Percentiles rank a stretch among this genome's conserved stretches.
Conservation (phyloP, 2,888 invertebrate species). For the Scaptomyza polygonia region DNA sequence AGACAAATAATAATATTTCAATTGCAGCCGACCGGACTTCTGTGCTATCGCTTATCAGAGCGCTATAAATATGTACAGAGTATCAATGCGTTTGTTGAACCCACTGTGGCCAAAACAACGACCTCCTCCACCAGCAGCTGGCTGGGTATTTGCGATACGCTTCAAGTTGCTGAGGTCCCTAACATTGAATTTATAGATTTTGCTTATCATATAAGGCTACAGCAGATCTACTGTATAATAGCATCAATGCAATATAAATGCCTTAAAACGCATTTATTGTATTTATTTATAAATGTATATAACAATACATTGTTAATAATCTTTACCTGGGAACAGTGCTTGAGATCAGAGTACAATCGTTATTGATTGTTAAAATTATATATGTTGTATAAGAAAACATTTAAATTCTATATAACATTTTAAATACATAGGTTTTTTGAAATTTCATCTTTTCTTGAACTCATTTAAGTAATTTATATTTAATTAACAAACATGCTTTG, state of each 20-base stretch:
- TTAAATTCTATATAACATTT: no score
- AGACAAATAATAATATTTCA: slow-evolving; percentile 42
- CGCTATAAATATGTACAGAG: slow-evolving; percentile 6
- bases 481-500: no score
- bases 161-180: slow-evolving; percentile 56
- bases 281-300: slow-evolving; percentile 9
- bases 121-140: slow-evolving; percentile 37
- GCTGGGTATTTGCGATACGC: slow-evolving; percentile 46
- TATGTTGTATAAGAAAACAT: background rate
- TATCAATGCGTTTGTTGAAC: slow-evolving; percentile 85
- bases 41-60: slow-evolving; percentile 40
- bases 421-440: no score
- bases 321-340: background rate
- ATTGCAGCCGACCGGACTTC: slow-evolving; percentile 50
- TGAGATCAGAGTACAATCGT: background rate
- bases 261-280: background rate
- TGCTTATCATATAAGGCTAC: slow-evolving; percentile 40
- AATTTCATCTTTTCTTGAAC: no score
- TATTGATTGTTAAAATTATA: background rate
- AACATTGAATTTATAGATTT: slow-evolving; percentile 56
- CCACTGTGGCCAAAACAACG: slow-evolving; percentile 45
- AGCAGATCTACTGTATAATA: background rate
- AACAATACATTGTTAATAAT: slow-evolving; percentile 10
- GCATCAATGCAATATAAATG: background rate
- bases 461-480: no score